A percentile compares a stretch with the other conserved stretches of the same genome.
phyloP scores from a whole-genome alignment of 2,113 vertebrate genomes.

The Leptosomus discolor region DNA sequence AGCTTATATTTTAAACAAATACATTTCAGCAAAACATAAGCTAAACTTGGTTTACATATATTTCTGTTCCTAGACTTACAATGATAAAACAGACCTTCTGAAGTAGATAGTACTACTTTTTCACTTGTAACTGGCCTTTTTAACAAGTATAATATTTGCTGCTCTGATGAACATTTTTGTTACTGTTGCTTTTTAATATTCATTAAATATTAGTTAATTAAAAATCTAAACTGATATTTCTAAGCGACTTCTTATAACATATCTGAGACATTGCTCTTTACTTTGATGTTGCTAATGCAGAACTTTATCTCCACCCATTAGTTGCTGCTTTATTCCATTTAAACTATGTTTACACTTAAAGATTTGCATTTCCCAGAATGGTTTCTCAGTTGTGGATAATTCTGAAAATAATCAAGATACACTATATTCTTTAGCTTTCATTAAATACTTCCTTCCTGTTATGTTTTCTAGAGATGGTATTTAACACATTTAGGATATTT shows the following conservation, averaged over 20 bases:
- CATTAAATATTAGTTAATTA: not conserved
- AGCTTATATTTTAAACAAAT: conserved; percentile 26
- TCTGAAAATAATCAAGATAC: not conserved
- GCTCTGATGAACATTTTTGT: not conserved
- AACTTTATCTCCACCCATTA: not conserved
- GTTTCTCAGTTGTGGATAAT: not conserved
- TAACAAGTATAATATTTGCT: not conserved
- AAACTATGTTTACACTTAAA: not conserved
- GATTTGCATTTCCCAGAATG: not conserved
- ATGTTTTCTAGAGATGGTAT: not conserved
- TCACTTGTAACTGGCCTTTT: not conserved
- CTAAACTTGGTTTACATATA: conserved; percentile 4
- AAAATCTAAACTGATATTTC: not conserved
- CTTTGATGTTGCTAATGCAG: not conserved
- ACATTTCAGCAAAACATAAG: not conserved
- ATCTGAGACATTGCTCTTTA: not conserved
- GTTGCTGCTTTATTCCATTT: not conserved
- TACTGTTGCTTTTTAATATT: conserved; percentile 13
- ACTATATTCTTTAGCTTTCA: not conserved
- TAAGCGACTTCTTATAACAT: not conserved
- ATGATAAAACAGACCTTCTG: conserved; percentile 5
- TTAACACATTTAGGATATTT: not conserved
- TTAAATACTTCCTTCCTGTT: not conserved
- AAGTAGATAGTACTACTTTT: not conserved
- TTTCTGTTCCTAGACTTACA: not conserved